Base-by-base conservation (phyloP, 2,113 vertebrate genomes). In the Alethe diademata region DNA sequence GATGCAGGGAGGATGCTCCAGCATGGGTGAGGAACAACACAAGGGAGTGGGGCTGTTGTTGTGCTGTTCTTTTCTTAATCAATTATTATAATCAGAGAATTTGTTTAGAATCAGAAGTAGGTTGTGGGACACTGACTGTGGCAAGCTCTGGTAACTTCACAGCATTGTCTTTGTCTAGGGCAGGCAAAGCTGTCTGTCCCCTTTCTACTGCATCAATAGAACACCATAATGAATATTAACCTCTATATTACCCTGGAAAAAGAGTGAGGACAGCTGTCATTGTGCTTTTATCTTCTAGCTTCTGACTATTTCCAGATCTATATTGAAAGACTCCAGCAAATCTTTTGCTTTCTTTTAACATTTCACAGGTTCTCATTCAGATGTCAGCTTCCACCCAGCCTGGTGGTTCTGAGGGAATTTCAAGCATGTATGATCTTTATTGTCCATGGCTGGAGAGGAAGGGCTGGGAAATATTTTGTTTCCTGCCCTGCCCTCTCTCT, bases 361-460 rank as follows among this genome's bases (percentile, higher is more conserved):
- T 42, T 86, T 90, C 25, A 13, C 26, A 36, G 65, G 7, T 75
- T 67, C 22, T 73, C 36, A 23, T 11, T 85, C 23, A 53, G 28
- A 25, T 26, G 13, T 33, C 61, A 82, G 5, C 57, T 76, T 82
- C 81, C 33, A 33, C 29, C 33, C 61, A 86, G 47, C 42, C 35
- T 83, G 47, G 43, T 86, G 42, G 12, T 20, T 71, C 67, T 36
- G 13, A 2, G 70, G 58, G 78, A 12, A 9, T 86, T 86, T 48
- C 17, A 48, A 33, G 48, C n/a, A 2, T 83, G 5, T 62, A 0
- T 90, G 26, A 40, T 83, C 48, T 45, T 83, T 73, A 43, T 92
- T 80, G 78, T 95, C 88, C 53, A 50, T 88, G 54, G 12, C 23
- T 62, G 67, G 45, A 74, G 56, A 92, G 86, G 82, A 96, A 96